Percentiles rank a stretch among this genome's conserved stretches.
Evolutionary conservation across 2,113 vertebrate genomes (phyloP).

Genomic region (Seriola rivoliana): DNA sequence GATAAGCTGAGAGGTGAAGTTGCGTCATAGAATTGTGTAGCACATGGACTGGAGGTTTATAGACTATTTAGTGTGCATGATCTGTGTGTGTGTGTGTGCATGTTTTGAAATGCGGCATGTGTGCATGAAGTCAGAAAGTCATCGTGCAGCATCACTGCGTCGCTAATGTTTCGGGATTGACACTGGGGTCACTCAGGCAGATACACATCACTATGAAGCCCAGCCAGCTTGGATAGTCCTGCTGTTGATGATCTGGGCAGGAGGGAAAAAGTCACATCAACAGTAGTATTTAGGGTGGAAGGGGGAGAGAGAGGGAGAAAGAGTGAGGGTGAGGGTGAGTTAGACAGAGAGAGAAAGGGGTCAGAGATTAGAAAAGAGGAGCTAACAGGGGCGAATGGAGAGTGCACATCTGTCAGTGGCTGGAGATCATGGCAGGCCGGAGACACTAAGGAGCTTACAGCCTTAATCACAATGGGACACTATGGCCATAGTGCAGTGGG

Average conservation of each 20-base stretch:
- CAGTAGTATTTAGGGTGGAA: constrained; percentile 42
- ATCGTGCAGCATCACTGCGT: constrained; percentile 5
- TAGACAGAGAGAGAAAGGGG: constrained; percentile 63
- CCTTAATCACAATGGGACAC: constrained; percentile 80
- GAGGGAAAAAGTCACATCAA: constrained; percentile 32
- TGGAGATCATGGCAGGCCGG: constrained; percentile 70
- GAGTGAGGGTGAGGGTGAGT: constrained; percentile 21
- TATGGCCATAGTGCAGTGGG: constrained; percentile 66
- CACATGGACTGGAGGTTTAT: not conserved
- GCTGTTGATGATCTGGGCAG: constrained; percentile 37
- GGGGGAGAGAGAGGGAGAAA: not conserved
- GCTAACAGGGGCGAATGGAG: constrained; percentile 56
- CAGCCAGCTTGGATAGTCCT: constrained; percentile 12
- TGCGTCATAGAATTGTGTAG: not conserved
- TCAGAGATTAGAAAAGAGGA: constrained; percentile 74
- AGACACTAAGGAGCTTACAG: constrained; percentile 83
- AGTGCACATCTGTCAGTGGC: constrained; percentile 80
- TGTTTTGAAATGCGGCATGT: not conserved
- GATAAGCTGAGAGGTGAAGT: constrained; percentile 4
- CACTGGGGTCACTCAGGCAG: constrained; percentile 18
- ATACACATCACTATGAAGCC: constrained; percentile 7
- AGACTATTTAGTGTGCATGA: not conserved
- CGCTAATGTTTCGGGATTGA: constrained; percentile 34
- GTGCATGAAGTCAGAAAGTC: not conserved
- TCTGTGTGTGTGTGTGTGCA: not conserved